These are phyloP conservation scores for Morinoia aosen DNA, from an alignment of 2,888 invertebrate species.

Conservation along the genomic window DNA sequence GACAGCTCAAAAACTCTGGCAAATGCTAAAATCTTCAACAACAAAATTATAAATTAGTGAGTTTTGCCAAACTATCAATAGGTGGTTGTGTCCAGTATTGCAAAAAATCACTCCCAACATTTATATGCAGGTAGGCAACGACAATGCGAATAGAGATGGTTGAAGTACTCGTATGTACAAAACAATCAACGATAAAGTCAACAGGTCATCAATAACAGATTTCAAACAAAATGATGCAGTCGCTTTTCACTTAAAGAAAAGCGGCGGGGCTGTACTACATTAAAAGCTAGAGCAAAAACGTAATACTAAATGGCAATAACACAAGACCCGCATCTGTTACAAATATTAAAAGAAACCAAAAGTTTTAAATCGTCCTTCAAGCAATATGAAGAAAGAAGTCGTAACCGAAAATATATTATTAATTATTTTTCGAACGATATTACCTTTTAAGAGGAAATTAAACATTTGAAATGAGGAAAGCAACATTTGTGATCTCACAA, in stretches of 20 bases:
- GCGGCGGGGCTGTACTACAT: neutral
- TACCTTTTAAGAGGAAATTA: neutral
- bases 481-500: neutral
- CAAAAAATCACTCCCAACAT: slow-evolving; percentile 24
- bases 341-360: neutral
- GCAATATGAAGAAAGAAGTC: neutral
- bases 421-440: neutral
- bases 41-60: slow-evolving; percentile 1
- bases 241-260: neutral
- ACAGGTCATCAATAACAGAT: slow-evolving; percentile 18
- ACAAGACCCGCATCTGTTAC: slow-evolving; percentile 39
- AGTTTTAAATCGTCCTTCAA: neutral
- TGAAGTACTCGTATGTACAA: slow-evolving; percentile 38
- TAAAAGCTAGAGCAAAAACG: slow-evolving; percentile 12
- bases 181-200: slow-evolving; percentile 48
- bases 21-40: slow-evolving; percentile 2
- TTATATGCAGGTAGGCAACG: slow-evolving; percentile 6
- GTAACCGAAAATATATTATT: neutral
- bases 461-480: neutral
- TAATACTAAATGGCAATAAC: slow-evolving; percentile 47
- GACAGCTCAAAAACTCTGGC: neutral
- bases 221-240: slow-evolving; percentile 7
- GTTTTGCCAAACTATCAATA: slow-evolving; percentile 2
- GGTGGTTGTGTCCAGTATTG: slow-evolving; percentile 13
- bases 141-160: slow-evolving; percentile 27